Percentiles rank a stretch among this genome's conserved stretches.
Evolutionary conservation across 1,140 invertebrate genomes (phyloP).

Genomic region (Homarus americanus): DNA sequence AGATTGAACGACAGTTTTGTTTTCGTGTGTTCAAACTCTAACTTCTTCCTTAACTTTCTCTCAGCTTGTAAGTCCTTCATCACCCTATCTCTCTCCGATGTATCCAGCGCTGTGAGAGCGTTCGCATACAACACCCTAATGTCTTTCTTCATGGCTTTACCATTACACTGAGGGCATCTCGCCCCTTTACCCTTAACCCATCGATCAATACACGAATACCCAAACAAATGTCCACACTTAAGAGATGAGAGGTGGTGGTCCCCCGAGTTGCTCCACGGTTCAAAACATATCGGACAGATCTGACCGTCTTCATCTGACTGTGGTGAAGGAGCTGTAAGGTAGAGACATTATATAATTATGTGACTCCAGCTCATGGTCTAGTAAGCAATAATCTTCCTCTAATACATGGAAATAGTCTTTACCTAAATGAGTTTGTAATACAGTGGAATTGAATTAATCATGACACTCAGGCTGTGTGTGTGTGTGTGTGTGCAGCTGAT

Average conservation of each 20-base stretch:
- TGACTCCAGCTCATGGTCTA: not conserved
- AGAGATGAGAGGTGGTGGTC: conserved; percentile 89
- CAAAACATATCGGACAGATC: conserved; percentile 92
- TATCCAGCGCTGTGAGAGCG: conserved; percentile 83
- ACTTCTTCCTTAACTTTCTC: conserved; percentile 77
- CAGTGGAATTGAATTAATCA: too few relatives aligned
- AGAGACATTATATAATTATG: not conserved
- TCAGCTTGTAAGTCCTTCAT: conserved; percentile 80
- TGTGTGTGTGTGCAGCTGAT: too few relatives aligned
- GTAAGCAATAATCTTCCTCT: not conserved
- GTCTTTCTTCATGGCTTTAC: conserved; percentile 85
- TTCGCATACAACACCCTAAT: conserved; percentile 87
- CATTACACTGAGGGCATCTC: conserved; percentile 92
- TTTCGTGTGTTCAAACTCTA: conserved; percentile 80
- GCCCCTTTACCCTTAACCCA: conserved; percentile 83
- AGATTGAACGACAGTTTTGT: conserved; percentile 76
- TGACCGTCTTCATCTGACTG: conserved; percentile 81
- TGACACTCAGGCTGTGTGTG: too few relatives aligned
- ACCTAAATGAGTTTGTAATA: too few relatives aligned
- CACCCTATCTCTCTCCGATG: conserved; percentile 82
- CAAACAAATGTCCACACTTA: conserved; percentile 95
- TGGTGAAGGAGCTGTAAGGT: not conserved
- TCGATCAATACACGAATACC: conserved; percentile 87
- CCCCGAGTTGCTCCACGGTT: conserved; percentile 91
- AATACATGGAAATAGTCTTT: not conserved